Conservation (phyloP, 2,797 vertebrate species). For the Mormyrus hasselquistii region DNA sequence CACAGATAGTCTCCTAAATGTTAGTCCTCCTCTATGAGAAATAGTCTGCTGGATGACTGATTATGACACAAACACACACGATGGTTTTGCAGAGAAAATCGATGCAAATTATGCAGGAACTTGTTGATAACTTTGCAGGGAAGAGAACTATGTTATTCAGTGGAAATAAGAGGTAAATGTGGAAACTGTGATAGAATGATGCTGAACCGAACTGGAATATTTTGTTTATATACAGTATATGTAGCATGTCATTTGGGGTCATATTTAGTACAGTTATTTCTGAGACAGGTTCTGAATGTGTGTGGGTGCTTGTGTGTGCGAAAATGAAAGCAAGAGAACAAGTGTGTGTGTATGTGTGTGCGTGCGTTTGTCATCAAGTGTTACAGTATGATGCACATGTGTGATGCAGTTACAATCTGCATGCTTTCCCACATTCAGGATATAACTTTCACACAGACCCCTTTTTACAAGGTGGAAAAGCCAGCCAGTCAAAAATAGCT, state of each 20-base stretch:
- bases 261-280: background rate
- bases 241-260: background rate
- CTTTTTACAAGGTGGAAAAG: background rate
- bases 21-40: background rate
- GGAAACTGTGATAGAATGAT: background rate
- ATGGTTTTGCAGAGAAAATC: background rate
- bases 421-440: background rate
- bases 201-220: background rate
- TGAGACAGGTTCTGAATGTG: constrained; percentile 22
- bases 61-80: background rate
- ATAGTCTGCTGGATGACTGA: background rate
- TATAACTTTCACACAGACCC: background rate
- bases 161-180: background rate
- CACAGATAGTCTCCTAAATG: background rate
- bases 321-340: constrained; percentile 28
- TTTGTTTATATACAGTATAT: background rate
- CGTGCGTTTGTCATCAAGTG: background rate
- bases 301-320: constrained; percentile 23
- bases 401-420: background rate
- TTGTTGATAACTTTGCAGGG: background rate
- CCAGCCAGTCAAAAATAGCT: background rate
- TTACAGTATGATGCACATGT: background rate
- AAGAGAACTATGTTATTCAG: background rate
- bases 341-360: background rate
- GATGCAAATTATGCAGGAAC: background rate